Percentiles rank a stretch among this genome's conserved stretches.
phyloP scores from a whole-genome alignment of 2,797 vertebrate species.

The Macropus fuliginosus region DNA sequence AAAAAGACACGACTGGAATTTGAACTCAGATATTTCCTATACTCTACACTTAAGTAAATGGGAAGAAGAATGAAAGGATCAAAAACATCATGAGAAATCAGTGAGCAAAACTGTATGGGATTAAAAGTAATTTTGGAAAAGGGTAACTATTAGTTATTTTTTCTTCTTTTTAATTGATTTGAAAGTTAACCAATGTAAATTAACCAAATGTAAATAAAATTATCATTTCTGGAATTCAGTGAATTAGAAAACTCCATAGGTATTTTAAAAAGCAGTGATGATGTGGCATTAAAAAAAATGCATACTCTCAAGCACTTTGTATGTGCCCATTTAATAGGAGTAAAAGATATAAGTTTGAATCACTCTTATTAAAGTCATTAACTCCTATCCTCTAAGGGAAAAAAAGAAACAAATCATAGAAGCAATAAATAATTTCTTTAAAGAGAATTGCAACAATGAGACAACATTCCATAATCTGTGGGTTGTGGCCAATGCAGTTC shows the following conservation, averaged over 20 bases:
- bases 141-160: background rate
- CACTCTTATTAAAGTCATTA: no score
- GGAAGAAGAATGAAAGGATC: background rate
- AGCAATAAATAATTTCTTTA: background rate
- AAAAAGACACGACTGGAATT: no score
- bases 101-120: conserved; percentile 20
- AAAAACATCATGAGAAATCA: conserved; percentile 42
- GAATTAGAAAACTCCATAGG: conserved; percentile 35
- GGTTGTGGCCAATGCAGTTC: no score
- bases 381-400: no score
- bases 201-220: conserved; percentile 27
- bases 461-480: background rate
- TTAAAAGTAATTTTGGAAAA: conserved; percentile 39
- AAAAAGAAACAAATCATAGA: background rate
- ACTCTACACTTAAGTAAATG: no score
- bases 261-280: background rate
- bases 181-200: conserved; percentile 3
- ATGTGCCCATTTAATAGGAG: no score
- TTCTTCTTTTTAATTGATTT: conserved; percentile 38
- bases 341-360: no score
- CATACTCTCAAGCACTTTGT: no score
- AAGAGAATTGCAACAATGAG: background rate
- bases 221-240: background rate
- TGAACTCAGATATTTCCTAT: no score
- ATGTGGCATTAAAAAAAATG: background rate